phyloP scores from a whole-genome alignment of 2,888 invertebrate species.

The Rhogogaster chlorosoma region DNA sequence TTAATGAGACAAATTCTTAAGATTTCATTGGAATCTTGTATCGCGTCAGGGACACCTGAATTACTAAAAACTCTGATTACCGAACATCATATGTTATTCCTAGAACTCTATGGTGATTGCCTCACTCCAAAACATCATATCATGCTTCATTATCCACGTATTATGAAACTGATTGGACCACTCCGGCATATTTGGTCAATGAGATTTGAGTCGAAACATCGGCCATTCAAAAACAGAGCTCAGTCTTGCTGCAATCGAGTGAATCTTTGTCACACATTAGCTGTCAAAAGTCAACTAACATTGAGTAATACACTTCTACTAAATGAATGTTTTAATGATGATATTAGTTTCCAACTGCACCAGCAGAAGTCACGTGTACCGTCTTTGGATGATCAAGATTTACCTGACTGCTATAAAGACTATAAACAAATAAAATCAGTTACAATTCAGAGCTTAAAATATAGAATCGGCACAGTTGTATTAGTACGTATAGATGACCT shows the following conservation, averaged over 20 bases:
- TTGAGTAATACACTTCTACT: neutral
- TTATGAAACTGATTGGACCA: conserved; percentile 58
- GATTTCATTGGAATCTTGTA: neutral
- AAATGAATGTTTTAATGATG: neutral
- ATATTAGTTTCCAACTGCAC: neutral
- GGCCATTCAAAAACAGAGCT: conserved; percentile 54
- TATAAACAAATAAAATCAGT: neutral
- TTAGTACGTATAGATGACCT: neutral
- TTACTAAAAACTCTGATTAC: conserved; percentile 50
- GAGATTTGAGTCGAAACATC: conserved; percentile 59
- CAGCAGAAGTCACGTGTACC: neutral
- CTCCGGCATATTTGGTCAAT: conserved; percentile 56
- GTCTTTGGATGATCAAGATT: neutral
- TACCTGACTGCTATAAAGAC: neutral
- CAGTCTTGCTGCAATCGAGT: conserved; percentile 32
- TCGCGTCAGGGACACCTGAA: neutral
- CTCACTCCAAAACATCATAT: conserved; percentile 61
- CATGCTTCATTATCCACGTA: conserved; percentile 57
- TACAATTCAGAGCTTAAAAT: neutral
- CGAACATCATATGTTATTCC: conserved; percentile 56
- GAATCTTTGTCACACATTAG: conserved; percentile 48
- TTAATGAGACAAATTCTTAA: conserved; percentile 18
- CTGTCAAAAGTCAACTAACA: conserved; percentile 46
- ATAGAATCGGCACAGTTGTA: neutral
- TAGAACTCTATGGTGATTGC: conserved; percentile 50